Evolutionary conservation across 2,888 invertebrate genomes (phyloP), one percentile per base, ranked within the genome.

Genomic region (Zygogramma bicolorata): DNA sequence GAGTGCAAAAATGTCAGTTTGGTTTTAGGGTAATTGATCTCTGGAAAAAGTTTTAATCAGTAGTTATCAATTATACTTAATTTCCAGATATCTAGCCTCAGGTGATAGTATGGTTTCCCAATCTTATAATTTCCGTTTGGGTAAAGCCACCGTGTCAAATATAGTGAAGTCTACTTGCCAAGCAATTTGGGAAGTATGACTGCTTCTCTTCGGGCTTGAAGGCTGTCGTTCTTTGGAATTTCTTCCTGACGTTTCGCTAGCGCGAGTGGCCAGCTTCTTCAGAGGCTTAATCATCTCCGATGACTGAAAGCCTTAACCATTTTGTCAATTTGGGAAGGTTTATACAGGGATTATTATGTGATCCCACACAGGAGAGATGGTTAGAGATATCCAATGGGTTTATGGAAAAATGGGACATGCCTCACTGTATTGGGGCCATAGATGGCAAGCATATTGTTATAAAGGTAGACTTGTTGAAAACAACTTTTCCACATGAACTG

Each of bases 401-500:
- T 77, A 65, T 80, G 46, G 74, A 60, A 73, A 75, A 70, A 65
- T 80, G 77, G 75, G 73, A 79, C 57, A 65, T 81, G 65, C 75
- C 77, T 34, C 67, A 79, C 58, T 81, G 80, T 67, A 65, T 81
- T 18, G 82, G 84, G 29, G 77, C 79, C 25, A 73, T 84, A 15
- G 82, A 83, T 70, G 82, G 83, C 0, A 83, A 81, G 72, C 82
- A 83, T 74, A 76, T 81, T 20, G 69, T 70, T 20, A 70, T 65
- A 29, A 29, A 68, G 65, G 68, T 68, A 71, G 31, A 29, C 29
- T 5, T 5, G 29, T 29, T 29, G 29, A 29, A 29, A 5, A 29
- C 7, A 29, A 29, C 7, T 3, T 7, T 29, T 7, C 7, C 7
- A 29, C 7, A 29, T 29, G 29, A 29, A 29, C 29, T 29, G 29